Conservation (phyloP, 2,888 invertebrate genomes). For the Platycheirus albimanus region DNA sequence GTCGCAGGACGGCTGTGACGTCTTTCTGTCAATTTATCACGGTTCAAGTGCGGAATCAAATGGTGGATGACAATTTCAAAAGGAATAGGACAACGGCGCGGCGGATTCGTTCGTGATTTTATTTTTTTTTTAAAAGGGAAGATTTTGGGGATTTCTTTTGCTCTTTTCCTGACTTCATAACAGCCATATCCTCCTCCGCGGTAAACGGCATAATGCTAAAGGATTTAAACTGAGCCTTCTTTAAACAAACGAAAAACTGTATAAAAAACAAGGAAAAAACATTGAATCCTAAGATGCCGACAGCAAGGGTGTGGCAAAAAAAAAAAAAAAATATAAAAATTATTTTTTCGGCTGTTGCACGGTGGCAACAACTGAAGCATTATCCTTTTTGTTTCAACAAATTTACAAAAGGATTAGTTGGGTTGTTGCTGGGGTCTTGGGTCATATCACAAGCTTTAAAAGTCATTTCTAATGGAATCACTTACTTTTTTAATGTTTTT, state of each 20-base stretch:
- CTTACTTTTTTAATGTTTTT: conserved; percentile 76
- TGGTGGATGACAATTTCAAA: conserved; percentile 79
- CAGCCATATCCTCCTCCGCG: conserved; percentile 70
- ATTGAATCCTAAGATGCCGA: neutral
- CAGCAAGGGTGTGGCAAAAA: conserved; percentile 8
- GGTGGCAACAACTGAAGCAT: conserved; percentile 32
- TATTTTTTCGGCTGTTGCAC: conserved; percentile 22
- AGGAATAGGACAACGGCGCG: conserved; percentile 22
- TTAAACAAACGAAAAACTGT: conserved; percentile 42
- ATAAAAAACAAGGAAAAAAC: conserved; percentile 20
- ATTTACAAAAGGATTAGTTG: conserved; percentile 82
- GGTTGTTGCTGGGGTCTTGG: conserved; percentile 75
- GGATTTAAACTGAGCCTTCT: conserved; percentile 70
- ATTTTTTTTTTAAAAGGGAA: conserved; percentile 34
- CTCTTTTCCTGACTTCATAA: conserved; percentile 62
- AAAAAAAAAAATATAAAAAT: conserved; percentile 13
- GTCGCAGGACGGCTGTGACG: conserved; percentile 50
- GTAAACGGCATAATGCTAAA: conserved; percentile 68
- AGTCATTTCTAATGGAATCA: conserved; percentile 76
- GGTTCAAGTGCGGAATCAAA: conserved; percentile 80
- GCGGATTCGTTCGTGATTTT: conserved; percentile 5
- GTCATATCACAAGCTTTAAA: conserved; percentile 69
- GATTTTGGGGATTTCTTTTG: conserved; percentile 24
- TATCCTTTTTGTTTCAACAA: conserved; percentile 76
- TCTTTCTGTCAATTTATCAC: conserved; percentile 79